phyloP scores from a whole-genome alignment of 2,113 vertebrate genomes.

The Neogobius melanostomus region DNA sequence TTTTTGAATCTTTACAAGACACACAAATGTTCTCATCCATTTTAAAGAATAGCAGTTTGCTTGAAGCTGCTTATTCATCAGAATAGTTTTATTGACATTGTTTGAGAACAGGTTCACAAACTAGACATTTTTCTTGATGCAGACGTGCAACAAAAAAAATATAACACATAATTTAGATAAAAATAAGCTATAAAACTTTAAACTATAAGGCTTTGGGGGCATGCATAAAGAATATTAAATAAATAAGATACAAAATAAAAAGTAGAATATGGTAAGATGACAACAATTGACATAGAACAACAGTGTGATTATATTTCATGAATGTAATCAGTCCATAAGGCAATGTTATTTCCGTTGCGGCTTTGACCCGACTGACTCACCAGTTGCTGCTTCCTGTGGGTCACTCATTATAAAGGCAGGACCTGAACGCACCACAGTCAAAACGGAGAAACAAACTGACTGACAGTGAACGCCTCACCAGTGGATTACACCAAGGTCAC shows the following conservation, averaged over 20 bases:
- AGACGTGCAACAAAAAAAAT: too few species aligned
- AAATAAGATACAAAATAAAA: too few species aligned
- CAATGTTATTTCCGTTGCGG: background rate
- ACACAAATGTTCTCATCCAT: background rate
- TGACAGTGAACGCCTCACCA: slow-evolving; percentile 8
- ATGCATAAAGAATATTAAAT: too few species aligned
- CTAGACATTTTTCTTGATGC: too few species aligned
- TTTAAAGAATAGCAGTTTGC: background rate
- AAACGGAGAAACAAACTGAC: slow-evolving; percentile 25
- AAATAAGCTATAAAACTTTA: too few species aligned
- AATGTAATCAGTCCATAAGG: background rate
- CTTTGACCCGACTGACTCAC: background rate
- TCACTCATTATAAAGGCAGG: slow-evolving; percentile 17
- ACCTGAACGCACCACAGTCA: slow-evolving; percentile 16
- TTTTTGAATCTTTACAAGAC: too few species aligned
- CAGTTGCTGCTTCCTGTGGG: slow-evolving; percentile 21
- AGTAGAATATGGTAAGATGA: too few species aligned
- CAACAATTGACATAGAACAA: too few species aligned
- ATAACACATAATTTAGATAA: too few species aligned
- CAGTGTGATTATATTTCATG: background rate
- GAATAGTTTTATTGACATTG: too few species aligned
- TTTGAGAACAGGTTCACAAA: too few species aligned
- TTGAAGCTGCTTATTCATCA: background rate
- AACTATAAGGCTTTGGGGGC: too few species aligned
- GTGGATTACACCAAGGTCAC: slow-evolving; percentile 37